These are phyloP conservation scores for Huso huso DNA, from an alignment of 2,797 vertebrate genomes.

Conservation along the genomic window DNA sequence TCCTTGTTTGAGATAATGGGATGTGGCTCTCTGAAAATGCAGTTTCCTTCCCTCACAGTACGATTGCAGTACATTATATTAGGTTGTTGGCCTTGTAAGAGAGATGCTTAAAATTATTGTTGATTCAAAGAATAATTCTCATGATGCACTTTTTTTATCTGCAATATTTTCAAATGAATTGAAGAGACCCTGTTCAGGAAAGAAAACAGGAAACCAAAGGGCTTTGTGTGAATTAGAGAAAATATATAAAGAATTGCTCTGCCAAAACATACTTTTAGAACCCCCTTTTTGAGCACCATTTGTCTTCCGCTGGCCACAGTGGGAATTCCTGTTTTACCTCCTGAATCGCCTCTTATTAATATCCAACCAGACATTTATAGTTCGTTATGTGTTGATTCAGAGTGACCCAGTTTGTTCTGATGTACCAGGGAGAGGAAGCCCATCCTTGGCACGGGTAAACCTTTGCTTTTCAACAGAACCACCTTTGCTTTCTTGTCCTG, in stretches of 20 bases:
- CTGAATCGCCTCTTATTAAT: constrained; percentile 46
- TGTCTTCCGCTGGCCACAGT: constrained; percentile 37
- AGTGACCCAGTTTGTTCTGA: constrained; percentile 16
- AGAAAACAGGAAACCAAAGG: constrained; percentile 41
- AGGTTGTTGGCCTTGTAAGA: constrained; percentile 11
- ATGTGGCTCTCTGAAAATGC: background rate
- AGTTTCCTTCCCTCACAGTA: constrained; percentile 4
- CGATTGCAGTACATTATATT: no score
- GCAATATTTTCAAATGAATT: constrained; percentile 27
- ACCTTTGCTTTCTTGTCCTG: background rate
- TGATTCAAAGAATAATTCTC: constrained; percentile 18
- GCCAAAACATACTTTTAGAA: constrained; percentile 34
- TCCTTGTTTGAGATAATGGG: constrained; percentile 8
- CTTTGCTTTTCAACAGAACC: constrained; percentile 20
- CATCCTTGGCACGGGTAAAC: background rate
- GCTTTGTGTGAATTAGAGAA: constrained; percentile 22
- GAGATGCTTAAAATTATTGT: background rate
- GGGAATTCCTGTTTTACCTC: constrained; percentile 37
- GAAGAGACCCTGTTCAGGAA: constrained; percentile 29
- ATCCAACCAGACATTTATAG: constrained; percentile 32
- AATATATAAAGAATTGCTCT: constrained; percentile 30
- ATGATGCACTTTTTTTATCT: constrained; percentile 19
- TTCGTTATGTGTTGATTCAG: constrained; percentile 39
- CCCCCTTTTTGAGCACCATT: constrained; percentile 23
- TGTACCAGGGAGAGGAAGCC: constrained; percentile 35